These are phyloP conservation scores for Anas platyrhynchos DNA, from an alignment of 2,113 vertebrate species.

Conservation along the genomic window DNA sequence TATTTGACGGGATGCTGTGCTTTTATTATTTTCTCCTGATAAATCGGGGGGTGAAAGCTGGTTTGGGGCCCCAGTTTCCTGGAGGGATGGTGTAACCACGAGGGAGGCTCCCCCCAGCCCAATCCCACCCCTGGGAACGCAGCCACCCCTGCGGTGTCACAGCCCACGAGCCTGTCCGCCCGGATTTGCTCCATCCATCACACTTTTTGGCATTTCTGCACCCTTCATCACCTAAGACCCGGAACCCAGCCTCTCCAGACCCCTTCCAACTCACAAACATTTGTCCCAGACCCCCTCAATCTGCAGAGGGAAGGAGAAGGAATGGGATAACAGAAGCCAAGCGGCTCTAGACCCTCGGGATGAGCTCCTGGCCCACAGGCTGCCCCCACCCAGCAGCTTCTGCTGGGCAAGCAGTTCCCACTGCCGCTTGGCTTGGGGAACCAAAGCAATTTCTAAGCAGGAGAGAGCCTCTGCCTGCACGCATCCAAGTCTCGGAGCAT, in stretches of 20 bases:
- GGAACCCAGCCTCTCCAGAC: not conserved
- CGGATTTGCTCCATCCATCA: not conserved
- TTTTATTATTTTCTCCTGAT: constrained; percentile 33
- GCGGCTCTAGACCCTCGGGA: not conserved
- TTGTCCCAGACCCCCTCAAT: not conserved
- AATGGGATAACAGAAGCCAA: not conserved
- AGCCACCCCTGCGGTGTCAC: not conserved
- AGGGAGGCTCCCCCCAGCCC: not conserved
- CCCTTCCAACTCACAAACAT: not conserved
- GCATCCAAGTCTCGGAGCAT: not conserved
- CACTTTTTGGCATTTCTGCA: not conserved
- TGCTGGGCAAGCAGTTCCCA: not conserved
- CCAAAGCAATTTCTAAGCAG: not conserved
- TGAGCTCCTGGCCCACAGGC: not conserved
- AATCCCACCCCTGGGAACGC: not conserved
- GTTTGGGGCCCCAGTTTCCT: not conserved
- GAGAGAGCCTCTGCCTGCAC: not conserved
- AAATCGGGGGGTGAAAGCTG: not conserved
- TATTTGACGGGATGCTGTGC: constrained; percentile 16
- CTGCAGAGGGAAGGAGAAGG: not conserved
- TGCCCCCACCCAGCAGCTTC: not conserved
- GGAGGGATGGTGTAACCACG: not conserved
- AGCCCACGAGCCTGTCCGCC: not conserved
- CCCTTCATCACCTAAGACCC: not conserved
- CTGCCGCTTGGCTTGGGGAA: not conserved